These are phyloP conservation scores for Cryptocephalus moraei DNA, from an alignment of 2,888 invertebrate species.

Conservation along the genomic window DNA sequence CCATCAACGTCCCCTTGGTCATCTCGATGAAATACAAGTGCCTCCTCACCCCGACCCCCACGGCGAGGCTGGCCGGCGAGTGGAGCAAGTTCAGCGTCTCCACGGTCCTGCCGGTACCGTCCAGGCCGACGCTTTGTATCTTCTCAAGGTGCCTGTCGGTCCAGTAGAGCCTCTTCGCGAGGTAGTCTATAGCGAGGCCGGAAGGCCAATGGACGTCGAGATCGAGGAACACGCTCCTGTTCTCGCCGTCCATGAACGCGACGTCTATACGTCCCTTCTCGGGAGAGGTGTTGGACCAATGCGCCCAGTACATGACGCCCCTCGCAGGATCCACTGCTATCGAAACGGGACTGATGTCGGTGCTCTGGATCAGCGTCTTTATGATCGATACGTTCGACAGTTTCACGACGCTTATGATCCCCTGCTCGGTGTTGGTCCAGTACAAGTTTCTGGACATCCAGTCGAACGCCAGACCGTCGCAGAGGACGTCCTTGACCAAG, in stretches of 20 bases:
- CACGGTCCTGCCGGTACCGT: conserved; percentile 43
- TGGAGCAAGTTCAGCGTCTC: conserved; percentile 41
- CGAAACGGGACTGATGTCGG: conserved; percentile 44
- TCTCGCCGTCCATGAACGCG: conserved; percentile 65
- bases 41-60: conserved; percentile 36
- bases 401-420: conserved; percentile 57
- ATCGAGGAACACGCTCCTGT: conserved; percentile 39
- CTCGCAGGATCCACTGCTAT: conserved; percentile 57
- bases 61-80: conserved; percentile 33
- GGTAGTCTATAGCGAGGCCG: conserved; percentile 59
- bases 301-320: conserved; percentile 70
- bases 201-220: conserved; percentile 59
- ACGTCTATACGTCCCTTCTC: conserved; percentile 52
- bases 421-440: conserved; percentile 69
- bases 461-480: conserved; percentile 72
- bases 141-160: conserved; percentile 61
- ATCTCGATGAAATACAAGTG: conserved; percentile 63
- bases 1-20: conserved; percentile 49
- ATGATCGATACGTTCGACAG: conserved; percentile 46
- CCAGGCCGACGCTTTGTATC: conserved; percentile 54
- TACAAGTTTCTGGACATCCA: conserved; percentile 75
- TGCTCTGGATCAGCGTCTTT: conserved; percentile 47
- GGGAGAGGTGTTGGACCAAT: conserved; percentile 47
- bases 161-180: conserved; percentile 51
- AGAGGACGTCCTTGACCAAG: conserved; percentile 48